Conservation (phyloP, 2,797 vertebrate genomes). For the Falco columbarius region DNA sequence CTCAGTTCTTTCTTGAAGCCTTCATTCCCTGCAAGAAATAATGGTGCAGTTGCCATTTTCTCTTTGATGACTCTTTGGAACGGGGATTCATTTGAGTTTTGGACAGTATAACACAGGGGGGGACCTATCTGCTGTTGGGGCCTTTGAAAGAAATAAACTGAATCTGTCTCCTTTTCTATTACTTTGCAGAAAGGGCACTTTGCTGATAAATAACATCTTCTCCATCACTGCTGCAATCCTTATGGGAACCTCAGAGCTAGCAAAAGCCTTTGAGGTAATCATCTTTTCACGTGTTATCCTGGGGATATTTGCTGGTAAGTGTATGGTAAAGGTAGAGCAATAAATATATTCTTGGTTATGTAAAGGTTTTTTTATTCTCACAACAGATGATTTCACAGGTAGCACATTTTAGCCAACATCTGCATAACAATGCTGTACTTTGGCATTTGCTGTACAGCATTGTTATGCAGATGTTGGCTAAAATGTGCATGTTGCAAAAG, state of each 20-base stretch:
- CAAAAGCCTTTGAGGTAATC: conserved; percentile 89
- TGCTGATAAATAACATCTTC: conserved; percentile 95
- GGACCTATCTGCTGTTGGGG: rapidly evolving
- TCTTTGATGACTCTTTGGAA: neutral
- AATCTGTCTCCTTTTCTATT: neutral
- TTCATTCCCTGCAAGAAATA: neutral
- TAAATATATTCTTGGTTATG: neutral
- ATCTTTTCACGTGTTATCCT: conserved; percentile 87
- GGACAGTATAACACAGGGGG: neutral
- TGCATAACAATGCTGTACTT: neutral
- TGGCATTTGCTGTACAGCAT: no score
- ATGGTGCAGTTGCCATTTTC: neutral
- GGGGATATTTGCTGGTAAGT: conserved; percentile 91
- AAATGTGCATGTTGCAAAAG: neutral
- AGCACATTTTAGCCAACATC: neutral
- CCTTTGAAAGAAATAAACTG: neutral
- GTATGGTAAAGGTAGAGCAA: neutral
- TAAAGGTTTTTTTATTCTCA: neutral
- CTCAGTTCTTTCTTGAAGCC: neutral
- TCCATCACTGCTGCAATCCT: conserved; percentile 91
- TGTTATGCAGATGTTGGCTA: no score
- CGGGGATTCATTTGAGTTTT: neutral
- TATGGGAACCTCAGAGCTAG: conserved; percentile 87
- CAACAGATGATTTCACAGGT: neutral
- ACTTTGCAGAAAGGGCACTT: conserved; percentile 86